Evolutionary conservation across 2,888 invertebrate species (phyloP).

Genomic region (Eueremaeus valkanovi): DNA sequence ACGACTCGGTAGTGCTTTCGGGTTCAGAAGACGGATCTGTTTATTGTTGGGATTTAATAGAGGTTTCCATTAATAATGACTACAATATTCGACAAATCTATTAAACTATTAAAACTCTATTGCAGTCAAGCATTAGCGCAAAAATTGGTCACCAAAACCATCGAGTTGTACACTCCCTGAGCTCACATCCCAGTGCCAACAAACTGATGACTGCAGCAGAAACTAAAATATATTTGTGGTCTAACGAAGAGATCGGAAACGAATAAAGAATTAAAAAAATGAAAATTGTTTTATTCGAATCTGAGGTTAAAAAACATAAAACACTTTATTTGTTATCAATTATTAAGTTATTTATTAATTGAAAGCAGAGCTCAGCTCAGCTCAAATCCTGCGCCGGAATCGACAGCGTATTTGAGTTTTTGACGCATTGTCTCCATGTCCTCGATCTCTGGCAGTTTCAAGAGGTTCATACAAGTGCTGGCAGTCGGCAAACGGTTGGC

Average conservation of each 20-base stretch:
- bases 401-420: constrained; percentile 86
- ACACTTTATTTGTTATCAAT: too few species aligned
- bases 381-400: constrained; percentile 94
- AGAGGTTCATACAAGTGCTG: constrained; percentile 95
- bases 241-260: constrained; percentile 47
- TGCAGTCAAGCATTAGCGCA: constrained; percentile 54
- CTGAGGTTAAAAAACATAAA: neutral
- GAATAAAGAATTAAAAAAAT: neutral
- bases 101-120: constrained; percentile 10
- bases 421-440: constrained; percentile 70
- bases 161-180: constrained; percentile 70
- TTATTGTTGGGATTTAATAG: constrained; percentile 85
- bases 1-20: constrained; percentile 78
- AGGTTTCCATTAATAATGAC: constrained; percentile 51
- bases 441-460: constrained; percentile 87
- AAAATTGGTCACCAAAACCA: constrained; percentile 55
- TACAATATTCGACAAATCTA: too few species aligned
- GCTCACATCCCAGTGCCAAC: constrained; percentile 72
- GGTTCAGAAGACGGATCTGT: constrained; percentile 83
- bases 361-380: too few species aligned
- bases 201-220: constrained; percentile 69
- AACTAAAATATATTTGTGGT: constrained; percentile 68
- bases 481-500: constrained; percentile 86
- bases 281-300: neutral
- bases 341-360: constrained; percentile 32